Evolutionary conservation across 2,797 vertebrate genomes (phyloP).

Genomic region (Sternotherus odoratus): DNA sequence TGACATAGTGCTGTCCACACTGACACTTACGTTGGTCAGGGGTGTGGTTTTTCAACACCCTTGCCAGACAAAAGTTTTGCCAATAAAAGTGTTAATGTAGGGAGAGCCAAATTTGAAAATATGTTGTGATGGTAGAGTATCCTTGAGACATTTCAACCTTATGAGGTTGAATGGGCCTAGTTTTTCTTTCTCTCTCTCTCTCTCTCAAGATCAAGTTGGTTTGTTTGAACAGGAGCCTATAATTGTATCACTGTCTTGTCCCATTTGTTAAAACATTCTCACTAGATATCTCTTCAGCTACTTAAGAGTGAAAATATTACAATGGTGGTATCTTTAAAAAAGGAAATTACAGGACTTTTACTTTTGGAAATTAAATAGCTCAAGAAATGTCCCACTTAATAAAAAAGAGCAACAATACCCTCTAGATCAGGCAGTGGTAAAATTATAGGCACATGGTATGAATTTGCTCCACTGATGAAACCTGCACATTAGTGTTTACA

Average conservation of each 20-base stretch:
- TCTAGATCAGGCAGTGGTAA: neutral
- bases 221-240: neutral
- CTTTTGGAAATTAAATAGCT: neutral
- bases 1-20: no score
- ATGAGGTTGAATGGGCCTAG: neutral
- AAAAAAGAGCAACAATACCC: neutral
- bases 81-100: no score
- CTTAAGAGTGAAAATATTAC: neutral
- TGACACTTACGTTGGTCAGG: no score
- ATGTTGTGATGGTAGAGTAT: neutral
- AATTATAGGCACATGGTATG: neutral
- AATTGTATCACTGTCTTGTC: neutral
- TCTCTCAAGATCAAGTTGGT: neutral
- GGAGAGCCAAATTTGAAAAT: no score
- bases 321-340: neutral
- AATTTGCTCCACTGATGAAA: neutral
- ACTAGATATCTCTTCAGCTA: neutral
- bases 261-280: no score
- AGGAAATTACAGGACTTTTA: neutral
- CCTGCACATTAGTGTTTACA: neutral
- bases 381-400: neutral
- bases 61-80: no score
- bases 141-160: neutral
- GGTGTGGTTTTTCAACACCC: no score
- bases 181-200: neutral